Base-by-base conservation (phyloP, 2,113 vertebrate genomes). In the Caloenas nicobarica region DNA sequence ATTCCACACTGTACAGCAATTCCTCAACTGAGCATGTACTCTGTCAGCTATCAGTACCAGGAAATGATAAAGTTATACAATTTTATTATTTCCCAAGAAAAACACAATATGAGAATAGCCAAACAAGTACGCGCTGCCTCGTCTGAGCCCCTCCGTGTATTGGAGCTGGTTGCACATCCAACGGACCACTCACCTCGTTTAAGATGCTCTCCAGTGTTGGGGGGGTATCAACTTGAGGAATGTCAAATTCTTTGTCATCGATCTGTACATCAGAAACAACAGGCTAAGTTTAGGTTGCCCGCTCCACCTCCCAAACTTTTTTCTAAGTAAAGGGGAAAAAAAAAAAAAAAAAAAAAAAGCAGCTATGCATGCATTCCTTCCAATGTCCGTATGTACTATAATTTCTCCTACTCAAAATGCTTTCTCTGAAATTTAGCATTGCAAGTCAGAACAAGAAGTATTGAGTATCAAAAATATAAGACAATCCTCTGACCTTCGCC, bases 191-290 rank as follows among this genome's bases (percentile, higher is more conserved):
- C 72, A 99, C 99, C 98, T 99, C 99, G 78, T 99, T 99, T 10
- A 99, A 97, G 95, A 99, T 99, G 98, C 99, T 99, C 96, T 99
- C 99, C 92, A 99, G 97, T 2, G 99, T 99, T 36, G 99, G 99
- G 62, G 99, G 99, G 4, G 99, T 99, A 96, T 99, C 99, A 77
- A 99, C 99, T 95, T 99, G 99, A 95, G 99, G 99, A 96, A 99
- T 99, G 96, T 99, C 99, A 31, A 99, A 99, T 91, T 99, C 99
- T 92, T 99, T 99, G 96, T 99, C 99, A 38, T 99, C 99, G 3
- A 99, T 99, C 99, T 99, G 98, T 74, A 81, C 11, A 69, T 48
- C 60, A 93, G 40, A 93, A 62, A 92, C 62, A 66, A 89, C 13
- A 86, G 58, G 18, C 14, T 46, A 33, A 60, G 26, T 28, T 83